A percentile compares a stretch with the other conserved stretches of the same genome.
These are phyloP conservation scores for Osmerus eperlanus DNA, from an alignment of 2,113 vertebrate species.

Conservation along the genomic window DNA sequence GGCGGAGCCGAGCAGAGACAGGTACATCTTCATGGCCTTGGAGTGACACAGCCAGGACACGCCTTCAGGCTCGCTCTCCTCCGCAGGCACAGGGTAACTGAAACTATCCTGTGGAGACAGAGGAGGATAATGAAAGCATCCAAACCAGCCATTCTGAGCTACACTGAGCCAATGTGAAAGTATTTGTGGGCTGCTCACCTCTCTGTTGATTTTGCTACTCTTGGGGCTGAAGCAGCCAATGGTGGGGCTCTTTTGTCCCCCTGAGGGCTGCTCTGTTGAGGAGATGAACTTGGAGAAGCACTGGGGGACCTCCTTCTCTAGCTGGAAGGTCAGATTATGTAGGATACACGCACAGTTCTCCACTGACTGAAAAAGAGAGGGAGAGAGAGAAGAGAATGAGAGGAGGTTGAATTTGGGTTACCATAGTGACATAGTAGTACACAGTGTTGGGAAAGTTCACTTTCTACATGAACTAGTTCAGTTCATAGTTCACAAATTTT, in stretches of 20 bases:
- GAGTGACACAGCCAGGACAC: conserved; percentile 80
- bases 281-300: conserved; percentile 70
- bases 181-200: conserved; percentile 39
- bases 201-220: conserved; percentile 72
- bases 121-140: not conserved
- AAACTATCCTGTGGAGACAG: not conserved
- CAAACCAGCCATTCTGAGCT: no score
- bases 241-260: conserved; percentile 66
- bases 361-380: conserved; percentile 76
- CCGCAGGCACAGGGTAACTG: conserved; percentile 32
- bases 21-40: conserved; percentile 81
- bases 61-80: conserved; percentile 72
- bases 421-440: not conserved
- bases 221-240: conserved; percentile 89
- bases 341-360: conserved; percentile 92
- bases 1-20: conserved; percentile 80
- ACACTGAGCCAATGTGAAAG: no score
- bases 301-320: conserved; percentile 79
- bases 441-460: no score
- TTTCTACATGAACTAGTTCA: no score
- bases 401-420: not conserved
- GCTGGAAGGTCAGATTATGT: conserved; percentile 89
- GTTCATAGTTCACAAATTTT: no score
- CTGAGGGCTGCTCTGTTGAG: conserved; percentile 18
- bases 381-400: conserved; percentile 18